Conservation (phyloP, 2,888 invertebrate genomes). For the Hedya salicella region DNA sequence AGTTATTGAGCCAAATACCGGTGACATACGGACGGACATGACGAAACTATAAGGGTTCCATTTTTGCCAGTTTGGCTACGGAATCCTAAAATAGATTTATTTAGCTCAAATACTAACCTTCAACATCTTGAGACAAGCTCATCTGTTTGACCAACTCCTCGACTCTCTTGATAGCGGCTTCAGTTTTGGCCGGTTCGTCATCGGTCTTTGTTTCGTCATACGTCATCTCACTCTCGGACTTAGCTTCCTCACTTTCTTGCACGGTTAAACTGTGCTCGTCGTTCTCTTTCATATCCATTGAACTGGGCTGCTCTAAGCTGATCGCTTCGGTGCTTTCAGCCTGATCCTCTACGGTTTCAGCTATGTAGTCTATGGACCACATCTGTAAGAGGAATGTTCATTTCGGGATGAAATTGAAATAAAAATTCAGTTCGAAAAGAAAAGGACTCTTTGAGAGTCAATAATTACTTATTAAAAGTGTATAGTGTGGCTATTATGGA, state of each 20-base stretch:
- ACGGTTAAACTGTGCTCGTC: conserved; percentile 56
- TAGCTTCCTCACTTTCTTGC: conserved; percentile 64
- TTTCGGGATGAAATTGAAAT: not conserved
- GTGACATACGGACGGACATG: no score
- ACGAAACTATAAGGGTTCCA: no score
- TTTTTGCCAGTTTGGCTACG: no score
- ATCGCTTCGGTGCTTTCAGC: conserved; percentile 75
- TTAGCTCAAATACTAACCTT: conserved; percentile 77
- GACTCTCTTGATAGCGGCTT: conserved; percentile 85
- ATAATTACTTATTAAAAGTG: no score
- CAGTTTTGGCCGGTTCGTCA: conserved; percentile 65
- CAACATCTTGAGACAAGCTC: conserved; percentile 88
- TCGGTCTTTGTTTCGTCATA: conserved; percentile 65
- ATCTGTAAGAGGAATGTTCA: conserved; percentile 86
- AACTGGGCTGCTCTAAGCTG: conserved; percentile 63
- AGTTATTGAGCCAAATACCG: no score
- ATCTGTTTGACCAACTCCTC: conserved; percentile 91
- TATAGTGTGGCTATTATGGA: no score
- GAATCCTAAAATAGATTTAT: not conserved
- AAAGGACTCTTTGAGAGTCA: no score
- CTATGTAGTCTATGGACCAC: conserved; percentile 98
- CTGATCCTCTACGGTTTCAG: conserved; percentile 77
- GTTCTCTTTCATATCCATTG: conserved; percentile 63
- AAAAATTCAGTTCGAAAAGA: no score
- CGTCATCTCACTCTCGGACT: conserved; percentile 51